Base-by-base conservation (phyloP, 1,140 invertebrate genomes). In the Mizuhopecten yessoensis region DNA sequence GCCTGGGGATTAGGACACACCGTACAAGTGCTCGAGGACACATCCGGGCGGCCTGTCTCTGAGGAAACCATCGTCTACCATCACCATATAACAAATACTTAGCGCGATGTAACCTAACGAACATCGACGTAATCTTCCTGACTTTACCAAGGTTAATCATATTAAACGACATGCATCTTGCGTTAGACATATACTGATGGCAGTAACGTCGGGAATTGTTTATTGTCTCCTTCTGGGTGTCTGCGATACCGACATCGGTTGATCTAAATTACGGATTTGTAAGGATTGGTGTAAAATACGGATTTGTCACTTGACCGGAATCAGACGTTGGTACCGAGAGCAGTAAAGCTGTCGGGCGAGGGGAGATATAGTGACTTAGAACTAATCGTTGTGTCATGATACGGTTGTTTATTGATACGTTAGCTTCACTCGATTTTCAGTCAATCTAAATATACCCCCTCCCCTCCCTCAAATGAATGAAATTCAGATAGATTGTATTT, bases 281-380 rank as follows among this genome's bases (percentile, higher is more conserved):
- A 75, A n/a, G 23, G 57, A 17, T 75, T n/a, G 17, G 23, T 29
- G n/a, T 75, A 75, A 75, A 75, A 75, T 75, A 75, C 57, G 57
- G 57, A 75, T 75, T 75, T 75, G 17, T 75, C 57, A 75, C 57
- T 75, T 75, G 57, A 75, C 57, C n/a, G 57, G 57, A 75, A 75
- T 75, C 57, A 9, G 23, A n/a, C 57, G 9, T 75, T n/a, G n/a
- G n/a, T 29, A 29, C 57, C 11, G 2, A 29, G 3, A n/a, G 57
- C 17, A 29, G 23, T 75, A 75, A 75, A 75, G 5, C 57, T 75
- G 23, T 75, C 57, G 5, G 0, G 9, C 23, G n/a, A 75, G 17
- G 9, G 17, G 3, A 75, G 57, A 75, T 75, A 75, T 17, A 5
- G 23, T 5, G 23, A 75, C 23, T 75, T 75, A 75, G 57, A 75